These are phyloP conservation scores for Falco rusticolus DNA, from an alignment of 2,797 vertebrate genomes.

Conservation along the genomic window DNA sequence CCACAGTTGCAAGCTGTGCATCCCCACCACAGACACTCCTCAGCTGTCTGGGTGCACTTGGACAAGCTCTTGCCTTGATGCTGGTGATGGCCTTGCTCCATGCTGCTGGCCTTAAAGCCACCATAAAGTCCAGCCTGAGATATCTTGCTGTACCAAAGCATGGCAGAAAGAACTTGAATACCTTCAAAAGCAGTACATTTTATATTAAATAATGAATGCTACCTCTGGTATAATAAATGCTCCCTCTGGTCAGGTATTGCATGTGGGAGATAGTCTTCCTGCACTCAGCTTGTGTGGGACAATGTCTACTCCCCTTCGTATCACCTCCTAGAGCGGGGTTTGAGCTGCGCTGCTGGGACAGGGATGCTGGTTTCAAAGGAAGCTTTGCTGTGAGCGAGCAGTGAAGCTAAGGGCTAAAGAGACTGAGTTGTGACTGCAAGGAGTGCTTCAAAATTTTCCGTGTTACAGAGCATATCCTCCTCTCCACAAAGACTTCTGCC, in stretches of 20 bases:
- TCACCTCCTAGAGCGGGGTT: not conserved
- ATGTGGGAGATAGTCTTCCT: not conserved
- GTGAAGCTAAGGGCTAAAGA: not conserved
- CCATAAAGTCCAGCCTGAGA: not conserved
- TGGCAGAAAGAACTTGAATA: not conserved
- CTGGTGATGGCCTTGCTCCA: not conserved
- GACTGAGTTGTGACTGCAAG: not conserved
- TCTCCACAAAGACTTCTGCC: not conserved
- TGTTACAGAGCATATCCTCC: not conserved
- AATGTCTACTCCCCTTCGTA: not conserved
- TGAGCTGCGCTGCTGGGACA: not conserved
- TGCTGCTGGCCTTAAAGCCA: not conserved
- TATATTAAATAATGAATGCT: not conserved
- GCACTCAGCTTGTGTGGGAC: not conserved
- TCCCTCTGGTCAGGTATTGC: not conserved
- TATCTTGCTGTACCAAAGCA: not conserved
- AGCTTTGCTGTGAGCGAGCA: not conserved
- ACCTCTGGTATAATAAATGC: not conserved
- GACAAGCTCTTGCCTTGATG: not conserved
- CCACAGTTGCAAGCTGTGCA: not conserved
- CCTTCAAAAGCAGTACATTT: not conserved
- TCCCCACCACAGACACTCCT: rapidly evolving
- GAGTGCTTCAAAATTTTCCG: not conserved
- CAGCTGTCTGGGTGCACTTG: not conserved
- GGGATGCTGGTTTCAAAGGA: not conserved